A percentile compares a stretch with the other conserved stretches of the same genome.
These are phyloP conservation scores for Oncorhynchus nerka DNA, from an alignment of 2,113 vertebrate genomes.

Conservation along the genomic window DNA sequence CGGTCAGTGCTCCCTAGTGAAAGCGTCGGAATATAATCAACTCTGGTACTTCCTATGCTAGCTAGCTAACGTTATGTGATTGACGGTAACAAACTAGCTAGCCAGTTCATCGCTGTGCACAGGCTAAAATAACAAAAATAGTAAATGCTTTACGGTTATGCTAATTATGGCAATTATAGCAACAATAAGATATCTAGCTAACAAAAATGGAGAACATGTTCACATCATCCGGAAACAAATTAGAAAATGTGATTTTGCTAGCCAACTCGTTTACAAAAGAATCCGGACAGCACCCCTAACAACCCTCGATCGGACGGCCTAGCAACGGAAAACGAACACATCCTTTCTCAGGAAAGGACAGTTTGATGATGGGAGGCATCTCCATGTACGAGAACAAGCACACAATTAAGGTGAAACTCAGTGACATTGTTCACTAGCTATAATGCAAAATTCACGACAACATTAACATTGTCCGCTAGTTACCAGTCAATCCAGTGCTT, in stretches of 20 bases:
- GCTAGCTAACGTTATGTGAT: background rate
- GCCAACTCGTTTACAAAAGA: background rate
- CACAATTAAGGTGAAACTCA: background rate
- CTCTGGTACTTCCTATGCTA: background rate
- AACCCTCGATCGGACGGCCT: constrained; percentile 57
- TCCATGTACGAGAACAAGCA: background rate
- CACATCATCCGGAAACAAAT: too few relatives aligned
- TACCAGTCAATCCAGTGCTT: constrained; percentile 26
- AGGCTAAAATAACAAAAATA: too few relatives aligned
- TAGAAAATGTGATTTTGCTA: background rate
- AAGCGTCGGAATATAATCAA: too few relatives aligned
- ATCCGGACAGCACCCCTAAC: constrained; percentile 1
- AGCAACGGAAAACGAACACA: constrained; percentile 65
- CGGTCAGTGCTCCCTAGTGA: too few relatives aligned
- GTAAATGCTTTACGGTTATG: too few relatives aligned
- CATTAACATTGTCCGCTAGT: background rate
- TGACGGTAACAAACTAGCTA: background rate
- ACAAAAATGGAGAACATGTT: too few relatives aligned
- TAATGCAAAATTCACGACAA: background rate
- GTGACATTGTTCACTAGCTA: background rate
- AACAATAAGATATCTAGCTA: too few relatives aligned
- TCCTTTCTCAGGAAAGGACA: background rate
- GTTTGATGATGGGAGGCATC: background rate
- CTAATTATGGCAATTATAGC: too few relatives aligned
- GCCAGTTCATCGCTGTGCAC: background rate